Evolutionary conservation across 1,140 invertebrate species (phyloP).

Genomic region (Drosophila orena): DNA sequence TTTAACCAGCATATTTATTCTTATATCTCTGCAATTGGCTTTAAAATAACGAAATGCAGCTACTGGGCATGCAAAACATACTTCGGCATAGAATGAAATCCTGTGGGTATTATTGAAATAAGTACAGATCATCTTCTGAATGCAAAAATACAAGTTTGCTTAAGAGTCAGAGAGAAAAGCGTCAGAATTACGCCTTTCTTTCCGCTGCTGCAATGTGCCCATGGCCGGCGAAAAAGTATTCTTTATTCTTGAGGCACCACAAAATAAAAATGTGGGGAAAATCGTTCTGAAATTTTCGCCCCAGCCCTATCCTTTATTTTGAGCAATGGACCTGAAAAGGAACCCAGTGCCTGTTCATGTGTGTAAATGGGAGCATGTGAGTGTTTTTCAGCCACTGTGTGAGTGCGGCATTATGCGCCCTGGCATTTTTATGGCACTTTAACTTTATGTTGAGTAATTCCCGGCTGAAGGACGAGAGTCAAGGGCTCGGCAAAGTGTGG

Average conservation of each 20-base stretch:
- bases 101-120: conserved; percentile 23
- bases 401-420: conserved; percentile 44
- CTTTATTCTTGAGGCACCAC: conserved; percentile 15
- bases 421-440: conserved; percentile 80
- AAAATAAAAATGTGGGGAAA: conserved; percentile 16
- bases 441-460: conserved; percentile 74
- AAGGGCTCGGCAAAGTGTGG: conserved; percentile 41
- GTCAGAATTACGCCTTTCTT: conserved; percentile 44
- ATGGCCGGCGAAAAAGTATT: conserved; percentile 30
- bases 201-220: conserved; percentile 42
- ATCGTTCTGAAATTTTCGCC: conserved; percentile 23
- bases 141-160: conserved; percentile 5
- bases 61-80: background rate
- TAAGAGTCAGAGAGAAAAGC: conserved; percentile 31
- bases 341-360: conserved; percentile 70
- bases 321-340: conserved; percentile 31
- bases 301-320: conserved; percentile 11
- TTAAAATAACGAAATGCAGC: background rate
- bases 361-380: conserved; percentile 53
- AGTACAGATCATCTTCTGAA: conserved; percentile 12
- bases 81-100: background rate
- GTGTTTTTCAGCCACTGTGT: conserved; percentile 18
- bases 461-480: conserved; percentile 35
- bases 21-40: background rate
- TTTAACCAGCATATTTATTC: too few species aligned